These are phyloP conservation scores for Colossoma macropomum DNA, from an alignment of 2,113 vertebrate genomes.

Conservation along the genomic window DNA sequence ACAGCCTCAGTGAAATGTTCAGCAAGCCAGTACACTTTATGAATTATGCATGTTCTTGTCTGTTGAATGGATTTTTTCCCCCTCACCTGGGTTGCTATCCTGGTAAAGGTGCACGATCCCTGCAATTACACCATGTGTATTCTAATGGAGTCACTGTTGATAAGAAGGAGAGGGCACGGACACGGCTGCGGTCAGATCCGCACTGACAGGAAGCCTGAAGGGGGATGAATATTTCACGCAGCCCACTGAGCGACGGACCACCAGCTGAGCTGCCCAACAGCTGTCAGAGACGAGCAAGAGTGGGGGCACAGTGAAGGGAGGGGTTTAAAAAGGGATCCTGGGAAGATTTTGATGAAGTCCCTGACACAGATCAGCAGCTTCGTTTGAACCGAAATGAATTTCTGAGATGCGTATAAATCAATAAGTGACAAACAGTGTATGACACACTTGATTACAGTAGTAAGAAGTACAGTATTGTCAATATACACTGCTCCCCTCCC, in stretches of 20 bases:
- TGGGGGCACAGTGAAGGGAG: background rate
- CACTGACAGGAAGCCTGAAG: conserved; percentile 11
- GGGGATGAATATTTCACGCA: background rate
- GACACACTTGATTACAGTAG: too few relatives aligned
- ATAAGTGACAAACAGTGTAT: too few relatives aligned
- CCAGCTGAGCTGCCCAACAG: background rate
- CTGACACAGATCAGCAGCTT: background rate
- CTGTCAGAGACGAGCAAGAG: background rate
- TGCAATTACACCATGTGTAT: background rate
- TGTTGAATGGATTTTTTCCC: too few relatives aligned
- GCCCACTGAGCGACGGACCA: background rate
- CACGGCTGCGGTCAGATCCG: background rate
- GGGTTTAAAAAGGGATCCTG: background rate
- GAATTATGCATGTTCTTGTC: too few relatives aligned
- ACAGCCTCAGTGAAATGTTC: background rate
- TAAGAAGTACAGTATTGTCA: too few relatives aligned
- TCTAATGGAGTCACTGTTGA: background rate
- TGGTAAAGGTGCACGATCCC: background rate
- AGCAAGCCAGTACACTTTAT: too few relatives aligned
- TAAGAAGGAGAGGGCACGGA: background rate
- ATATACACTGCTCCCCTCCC: too few relatives aligned
- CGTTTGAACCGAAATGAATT: background rate
- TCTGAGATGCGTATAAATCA: too few relatives aligned
- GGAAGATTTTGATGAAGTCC: background rate
- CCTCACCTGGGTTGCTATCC: background rate